These are phyloP conservation scores for Lucilia sericata DNA, from an alignment of 1,140 invertebrate genomes.

Conservation along the genomic window DNA sequence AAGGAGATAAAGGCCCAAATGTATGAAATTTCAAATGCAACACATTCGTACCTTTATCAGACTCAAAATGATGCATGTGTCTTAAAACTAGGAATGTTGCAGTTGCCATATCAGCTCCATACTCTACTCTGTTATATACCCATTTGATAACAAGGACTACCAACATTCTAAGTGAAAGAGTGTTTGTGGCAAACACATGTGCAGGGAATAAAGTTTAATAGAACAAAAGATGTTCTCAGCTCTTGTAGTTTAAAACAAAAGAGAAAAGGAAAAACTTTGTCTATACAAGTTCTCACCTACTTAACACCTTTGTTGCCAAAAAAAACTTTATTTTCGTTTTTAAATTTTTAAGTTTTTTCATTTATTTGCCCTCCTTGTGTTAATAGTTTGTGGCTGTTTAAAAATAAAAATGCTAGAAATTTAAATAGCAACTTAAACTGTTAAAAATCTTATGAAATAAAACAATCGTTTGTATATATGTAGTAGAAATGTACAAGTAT, in stretches of 20 bases:
- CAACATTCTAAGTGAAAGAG: not conserved
- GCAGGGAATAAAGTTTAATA: not conserved
- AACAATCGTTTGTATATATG: not conserved
- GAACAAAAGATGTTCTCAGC: not conserved
- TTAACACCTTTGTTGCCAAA: constrained; percentile 43
- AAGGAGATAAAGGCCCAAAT: too few relatives aligned
- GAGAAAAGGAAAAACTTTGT: constrained; percentile 19
- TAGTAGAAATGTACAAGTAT: not conserved
- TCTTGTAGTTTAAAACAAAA: not conserved
- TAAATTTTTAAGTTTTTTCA: not conserved
- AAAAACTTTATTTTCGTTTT: constrained; percentile 23
- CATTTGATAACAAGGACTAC: not conserved
- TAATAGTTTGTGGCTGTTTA: not conserved
- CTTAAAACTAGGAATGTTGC: not conserved
- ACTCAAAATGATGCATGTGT: not conserved
- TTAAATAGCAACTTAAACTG: constrained; percentile 4
- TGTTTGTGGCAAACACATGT: not conserved
- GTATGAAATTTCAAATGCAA: too few relatives aligned
- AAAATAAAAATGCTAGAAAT: constrained; percentile 3
- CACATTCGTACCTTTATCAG: not conserved
- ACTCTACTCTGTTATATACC: not conserved
- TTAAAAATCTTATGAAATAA: not conserved
- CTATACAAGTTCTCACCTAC: constrained; percentile 38
- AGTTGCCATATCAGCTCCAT: not conserved
- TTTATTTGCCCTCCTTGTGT: too few relatives aligned